Evolutionary conservation across 2,888 invertebrate genomes (phyloP).

Genomic region (Anaspis maculata): DNA sequence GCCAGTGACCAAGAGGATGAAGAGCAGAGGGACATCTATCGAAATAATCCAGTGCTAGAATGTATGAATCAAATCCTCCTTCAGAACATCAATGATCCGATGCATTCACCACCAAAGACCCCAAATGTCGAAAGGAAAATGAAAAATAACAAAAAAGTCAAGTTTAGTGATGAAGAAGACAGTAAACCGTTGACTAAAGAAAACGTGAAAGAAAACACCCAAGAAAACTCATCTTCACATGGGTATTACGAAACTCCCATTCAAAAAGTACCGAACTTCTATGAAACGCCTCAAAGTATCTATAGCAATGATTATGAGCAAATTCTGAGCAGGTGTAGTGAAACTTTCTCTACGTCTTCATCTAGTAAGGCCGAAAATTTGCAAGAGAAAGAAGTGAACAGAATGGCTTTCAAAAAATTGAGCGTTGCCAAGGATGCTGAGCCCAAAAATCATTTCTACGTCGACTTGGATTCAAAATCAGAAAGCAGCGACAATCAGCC

Average conservation of each 20-base stretch:
- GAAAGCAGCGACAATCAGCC: constrained; percentile 24
- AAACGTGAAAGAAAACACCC: constrained; percentile 13
- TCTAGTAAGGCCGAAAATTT: constrained; percentile 15
- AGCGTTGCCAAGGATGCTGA: constrained; percentile 46
- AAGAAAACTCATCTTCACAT: constrained; percentile 15
- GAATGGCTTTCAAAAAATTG: constrained; percentile 48
- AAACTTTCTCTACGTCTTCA: constrained; percentile 26
- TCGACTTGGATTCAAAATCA: constrained; percentile 51
- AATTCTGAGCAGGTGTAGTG: constrained; percentile 48
- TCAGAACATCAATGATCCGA: constrained; percentile 55
- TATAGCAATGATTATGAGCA: constrained; percentile 70
- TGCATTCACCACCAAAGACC: constrained; percentile 40
- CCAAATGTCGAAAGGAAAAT: constrained; percentile 36
- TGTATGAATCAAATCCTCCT: constrained; percentile 79
- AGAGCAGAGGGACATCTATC: constrained; percentile 59
- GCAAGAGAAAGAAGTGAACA: constrained; percentile 22
- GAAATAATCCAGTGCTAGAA: constrained; percentile 77
- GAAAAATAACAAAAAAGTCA: constrained; percentile 35
- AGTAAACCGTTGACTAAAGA: constrained; percentile 14
- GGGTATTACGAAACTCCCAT: constrained; percentile 42
- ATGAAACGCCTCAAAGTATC: constrained; percentile 61
- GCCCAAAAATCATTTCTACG: constrained; percentile 51
- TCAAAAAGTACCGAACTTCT: constrained; percentile 45
- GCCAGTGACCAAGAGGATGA: constrained; percentile 70
- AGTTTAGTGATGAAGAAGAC: constrained; percentile 38